Percentiles rank a stretch among this genome's conserved stretches.
These are phyloP conservation scores for Aporophyla nigra DNA, from an alignment of 2,888 invertebrate genomes.

Conservation along the genomic window DNA sequence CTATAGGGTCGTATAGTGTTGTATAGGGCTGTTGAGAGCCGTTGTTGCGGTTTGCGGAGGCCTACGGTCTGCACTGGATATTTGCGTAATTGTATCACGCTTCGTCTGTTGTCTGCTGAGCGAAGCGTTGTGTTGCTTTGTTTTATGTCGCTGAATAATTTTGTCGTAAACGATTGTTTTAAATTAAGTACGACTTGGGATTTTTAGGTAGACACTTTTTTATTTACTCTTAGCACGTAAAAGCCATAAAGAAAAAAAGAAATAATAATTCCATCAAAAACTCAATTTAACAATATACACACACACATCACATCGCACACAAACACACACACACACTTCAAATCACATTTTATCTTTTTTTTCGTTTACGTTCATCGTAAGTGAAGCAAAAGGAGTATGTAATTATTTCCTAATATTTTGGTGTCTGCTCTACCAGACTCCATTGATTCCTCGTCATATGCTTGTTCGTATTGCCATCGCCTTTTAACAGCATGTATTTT, in stretches of 20 bases:
- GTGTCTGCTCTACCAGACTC: not conserved
- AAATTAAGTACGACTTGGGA: not conserved
- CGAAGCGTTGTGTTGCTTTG: constrained; percentile 1
- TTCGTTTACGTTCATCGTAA: not conserved
- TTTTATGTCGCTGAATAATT: not conserved
- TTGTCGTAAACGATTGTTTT: not conserved
- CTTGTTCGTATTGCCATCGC: not conserved
- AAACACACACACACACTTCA: too few species aligned
- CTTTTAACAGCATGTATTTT: not conserved
- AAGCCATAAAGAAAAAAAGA: not conserved
- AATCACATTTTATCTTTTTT: too few species aligned
- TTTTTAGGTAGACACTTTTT: not conserved
- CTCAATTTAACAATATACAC: too few species aligned
- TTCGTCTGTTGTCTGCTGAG: constrained; percentile 11
- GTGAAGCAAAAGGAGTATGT: not conserved
- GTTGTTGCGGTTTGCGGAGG: constrained; percentile 42
- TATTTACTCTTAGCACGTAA: not conserved
- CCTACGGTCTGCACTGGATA: constrained; percentile 31
- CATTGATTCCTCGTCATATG: not conserved
- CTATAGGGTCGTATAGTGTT: constrained; percentile 12
- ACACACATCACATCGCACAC: too few species aligned
- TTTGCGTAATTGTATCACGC: constrained; percentile 40
- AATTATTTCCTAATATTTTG: not conserved
- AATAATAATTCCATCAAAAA: not conserved
- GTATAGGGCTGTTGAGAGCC: constrained; percentile 15